These are phyloP conservation scores for Candoia aspera DNA, from an alignment of 2,113 vertebrate genomes.

Conservation along the genomic window DNA sequence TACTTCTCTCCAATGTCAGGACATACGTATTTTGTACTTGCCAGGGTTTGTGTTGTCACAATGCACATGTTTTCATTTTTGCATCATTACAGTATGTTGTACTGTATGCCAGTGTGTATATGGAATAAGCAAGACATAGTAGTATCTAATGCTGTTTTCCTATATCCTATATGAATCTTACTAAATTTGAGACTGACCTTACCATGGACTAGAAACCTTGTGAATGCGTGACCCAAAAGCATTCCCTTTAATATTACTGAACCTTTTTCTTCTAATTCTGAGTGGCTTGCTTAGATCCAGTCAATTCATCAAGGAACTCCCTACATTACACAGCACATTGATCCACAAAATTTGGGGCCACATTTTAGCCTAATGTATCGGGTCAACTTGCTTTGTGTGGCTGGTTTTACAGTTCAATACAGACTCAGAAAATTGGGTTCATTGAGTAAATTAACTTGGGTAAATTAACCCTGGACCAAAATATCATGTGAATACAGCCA, in stretches of 20 bases:
- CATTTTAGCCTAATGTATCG: neutral
- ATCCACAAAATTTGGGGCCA: neutral
- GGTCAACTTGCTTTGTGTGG: no score
- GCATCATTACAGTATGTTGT: neutral
- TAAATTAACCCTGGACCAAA: neutral
- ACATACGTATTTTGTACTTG: neutral
- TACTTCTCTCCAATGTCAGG: neutral
- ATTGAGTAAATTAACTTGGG: neutral
- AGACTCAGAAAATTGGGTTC: neutral
- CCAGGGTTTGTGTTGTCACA: neutral
- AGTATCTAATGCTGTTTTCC: neutral
- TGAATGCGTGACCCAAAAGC: neutral
- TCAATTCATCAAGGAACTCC: neutral
- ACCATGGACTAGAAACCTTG: neutral
- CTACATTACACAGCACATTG: neutral
- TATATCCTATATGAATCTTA: neutral
- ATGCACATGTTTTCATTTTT: neutral
- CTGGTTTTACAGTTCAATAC: no score
- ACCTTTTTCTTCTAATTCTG: neutral
- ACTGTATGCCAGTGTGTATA: neutral
- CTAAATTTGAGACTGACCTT: neutral
- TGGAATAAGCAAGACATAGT: constrained; percentile 8
- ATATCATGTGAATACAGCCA: neutral
- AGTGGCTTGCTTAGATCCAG: neutral
- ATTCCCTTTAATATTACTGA: neutral